A percentile compares a stretch with the other conserved stretches of the same genome.
Conservation (phyloP, 2,113 vertebrate genomes). For the Hippocampus zosterae region DNA sequence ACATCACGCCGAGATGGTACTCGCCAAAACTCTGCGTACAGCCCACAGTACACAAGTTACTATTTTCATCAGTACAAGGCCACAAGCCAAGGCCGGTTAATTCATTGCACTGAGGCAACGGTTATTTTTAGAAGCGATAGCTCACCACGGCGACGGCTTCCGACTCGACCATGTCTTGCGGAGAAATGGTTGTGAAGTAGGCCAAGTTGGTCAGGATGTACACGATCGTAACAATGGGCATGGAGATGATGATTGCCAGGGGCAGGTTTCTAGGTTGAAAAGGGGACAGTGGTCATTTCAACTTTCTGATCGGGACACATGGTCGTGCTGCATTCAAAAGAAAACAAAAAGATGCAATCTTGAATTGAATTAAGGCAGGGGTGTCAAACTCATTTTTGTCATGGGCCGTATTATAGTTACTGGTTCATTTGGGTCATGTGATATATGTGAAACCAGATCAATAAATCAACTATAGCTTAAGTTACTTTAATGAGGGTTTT, state of each 20-base stretch:
- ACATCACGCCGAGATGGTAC: slow-evolving; percentile 69
- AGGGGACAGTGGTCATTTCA: slow-evolving; percentile 14
- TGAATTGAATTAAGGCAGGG: not conserved
- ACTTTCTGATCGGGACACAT: not conserved
- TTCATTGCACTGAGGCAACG: not conserved
- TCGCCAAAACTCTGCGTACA: slow-evolving; percentile 65
- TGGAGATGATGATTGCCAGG: slow-evolving; percentile 71
- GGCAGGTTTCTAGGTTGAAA: slow-evolving; percentile 59
- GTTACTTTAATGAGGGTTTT: no score
- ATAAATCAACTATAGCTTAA: no score
- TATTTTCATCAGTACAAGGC: not conserved
- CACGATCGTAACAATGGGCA: slow-evolving; percentile 72
- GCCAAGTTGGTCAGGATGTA: slow-evolving; percentile 75
- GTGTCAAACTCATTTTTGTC: no score
- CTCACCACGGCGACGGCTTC: slow-evolving; percentile 73
- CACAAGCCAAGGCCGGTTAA: not conserved
- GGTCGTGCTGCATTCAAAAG: not conserved
- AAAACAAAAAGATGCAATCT: not conserved
- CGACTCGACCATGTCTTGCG: slow-evolving; percentile 60
- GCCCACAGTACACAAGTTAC: slow-evolving; percentile 1
- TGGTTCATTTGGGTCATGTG: no score
- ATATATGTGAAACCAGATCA: no score
- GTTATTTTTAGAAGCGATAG: not conserved
- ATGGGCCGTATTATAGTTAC: no score
- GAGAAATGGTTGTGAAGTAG: slow-evolving; percentile 73